Base-by-base conservation (phyloP, 2,888 invertebrate species). In the Leucophenga montana region DNA sequence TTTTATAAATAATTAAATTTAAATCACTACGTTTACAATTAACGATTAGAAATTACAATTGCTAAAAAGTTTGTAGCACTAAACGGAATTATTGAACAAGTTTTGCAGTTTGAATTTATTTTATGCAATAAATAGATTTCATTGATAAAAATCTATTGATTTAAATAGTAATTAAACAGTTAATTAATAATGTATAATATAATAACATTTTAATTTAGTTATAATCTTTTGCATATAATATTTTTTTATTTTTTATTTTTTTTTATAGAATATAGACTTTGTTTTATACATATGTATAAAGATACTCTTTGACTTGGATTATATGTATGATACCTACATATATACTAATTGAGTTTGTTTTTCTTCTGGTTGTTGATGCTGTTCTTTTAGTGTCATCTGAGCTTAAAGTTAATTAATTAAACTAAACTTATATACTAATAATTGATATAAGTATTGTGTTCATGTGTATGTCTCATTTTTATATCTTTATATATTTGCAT, bases 381-480 rank as follows among this genome's bases (percentile, higher is more conserved):
- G n/a, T n/a, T n/a, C n/a, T n/a, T n/a, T n/a, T n/a, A n/a, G n/a
- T n/a, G n/a, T n/a, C n/a, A n/a, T n/a, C n/a, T n/a, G n/a, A n/a
- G n/a, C 13, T 44, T 59, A 16, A 66, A 66, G 73, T 69, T 77
- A 77, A 75, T 66, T 39, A 64, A 66, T 54, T 71, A 66, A 71
- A 69, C 74, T 76, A 73, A 66, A 62, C 83, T 84, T 83, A 79
- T 74, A 72, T 69, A 53, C 79, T 81, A 84, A 77, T 81, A 81
- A 81, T 81, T 81, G 81, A 81, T 81, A 75, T 74, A 81, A 74
- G 85, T 84, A 84, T 78, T 69, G 65, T 67, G 72, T 75, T 61
- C 62, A 14, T 66, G 39, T 61, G 50, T 66, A n/a, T 61, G 14
- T 20, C 14, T 53, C 14, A 9, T 53, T n/a, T 18, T 18, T 2